Percentiles rank a stretch among this genome's conserved stretches.
phyloP scores from a whole-genome alignment of 1,140 invertebrate species.

The Macrotrachela quadricornifera region DNA sequence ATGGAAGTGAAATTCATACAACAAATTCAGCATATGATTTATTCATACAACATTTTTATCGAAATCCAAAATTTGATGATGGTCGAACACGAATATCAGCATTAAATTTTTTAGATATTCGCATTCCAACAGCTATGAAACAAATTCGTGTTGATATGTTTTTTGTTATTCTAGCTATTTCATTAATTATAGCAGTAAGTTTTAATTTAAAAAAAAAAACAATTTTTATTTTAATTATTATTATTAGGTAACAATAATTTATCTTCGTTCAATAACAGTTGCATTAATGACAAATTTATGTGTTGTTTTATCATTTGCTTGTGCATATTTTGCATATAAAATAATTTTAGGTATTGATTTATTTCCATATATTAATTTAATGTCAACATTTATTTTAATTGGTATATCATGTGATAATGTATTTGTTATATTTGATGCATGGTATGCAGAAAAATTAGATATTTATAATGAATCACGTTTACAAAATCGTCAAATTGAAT shows the following conservation, averaged over 20 bases:
- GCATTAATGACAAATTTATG: slow-evolving; percentile 54
- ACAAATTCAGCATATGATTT: too few relatives aligned
- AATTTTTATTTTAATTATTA: too few relatives aligned
- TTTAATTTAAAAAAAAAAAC: too few relatives aligned
- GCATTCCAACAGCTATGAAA: slow-evolving; percentile 3
- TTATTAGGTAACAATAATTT: background rate
- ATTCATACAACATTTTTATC: too few relatives aligned
- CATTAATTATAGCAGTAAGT: background rate
- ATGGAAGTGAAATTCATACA: too few relatives aligned
- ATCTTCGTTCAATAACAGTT: background rate
- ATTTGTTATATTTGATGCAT: slow-evolving; percentile 70
- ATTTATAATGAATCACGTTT: too few relatives aligned
- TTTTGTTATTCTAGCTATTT: slow-evolving; percentile 2
- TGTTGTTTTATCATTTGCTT: slow-evolving; percentile 58
- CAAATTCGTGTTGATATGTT: slow-evolving; percentile 2
- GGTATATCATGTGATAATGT: slow-evolving; percentile 78
- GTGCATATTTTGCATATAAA: slow-evolving; percentile 76
- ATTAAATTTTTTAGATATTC: background rate
- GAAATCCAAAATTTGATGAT: background rate
- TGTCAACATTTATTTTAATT: slow-evolving; percentile 54
- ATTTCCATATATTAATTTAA: slow-evolving; percentile 90
- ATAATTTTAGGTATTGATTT: slow-evolving; percentile 61
- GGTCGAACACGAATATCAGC: background rate
- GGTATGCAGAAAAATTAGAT: slow-evolving; percentile 38
- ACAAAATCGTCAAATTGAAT: too few relatives aligned